These are phyloP conservation scores for Procapra przewalskii DNA, from an alignment of 2,113 vertebrate species.

Conservation along the genomic window DNA sequence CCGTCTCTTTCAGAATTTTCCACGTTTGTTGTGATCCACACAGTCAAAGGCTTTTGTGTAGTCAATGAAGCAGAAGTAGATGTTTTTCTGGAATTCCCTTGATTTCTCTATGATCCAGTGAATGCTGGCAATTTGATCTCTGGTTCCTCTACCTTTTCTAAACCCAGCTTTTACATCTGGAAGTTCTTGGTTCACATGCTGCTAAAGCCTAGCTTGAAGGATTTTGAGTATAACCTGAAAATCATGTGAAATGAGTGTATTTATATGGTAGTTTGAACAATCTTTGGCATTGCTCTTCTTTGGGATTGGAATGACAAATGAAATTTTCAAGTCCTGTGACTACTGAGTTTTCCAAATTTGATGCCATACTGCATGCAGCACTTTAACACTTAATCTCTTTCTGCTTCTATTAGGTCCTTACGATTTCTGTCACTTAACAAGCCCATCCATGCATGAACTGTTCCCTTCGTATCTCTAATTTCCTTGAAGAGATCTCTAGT, in stretches of 20 bases:
- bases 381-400: background rate
- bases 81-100: background rate
- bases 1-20: background rate
- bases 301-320: background rate
- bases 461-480: background rate
- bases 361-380: background rate
- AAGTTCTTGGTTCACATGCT: background rate
- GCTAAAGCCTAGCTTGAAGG: background rate
- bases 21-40: background rate
- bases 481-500: background rate
- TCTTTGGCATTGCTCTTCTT: background rate
- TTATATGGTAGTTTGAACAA: background rate
- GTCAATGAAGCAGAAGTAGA: background rate
- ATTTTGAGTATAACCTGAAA: background rate
- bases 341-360: background rate
- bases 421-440: background rate
- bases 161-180: background rate
- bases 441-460: background rate
- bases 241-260: background rate
- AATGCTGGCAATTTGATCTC: background rate
- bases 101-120: background rate
- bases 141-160: background rate
- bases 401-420: background rate
- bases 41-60: background rate
- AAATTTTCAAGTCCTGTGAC: background rate